Evolutionary conservation across 2,797 vertebrate species (phyloP), one percentile per base, ranked within the genome.

Genomic region (Lithobates pipiens): DNA sequence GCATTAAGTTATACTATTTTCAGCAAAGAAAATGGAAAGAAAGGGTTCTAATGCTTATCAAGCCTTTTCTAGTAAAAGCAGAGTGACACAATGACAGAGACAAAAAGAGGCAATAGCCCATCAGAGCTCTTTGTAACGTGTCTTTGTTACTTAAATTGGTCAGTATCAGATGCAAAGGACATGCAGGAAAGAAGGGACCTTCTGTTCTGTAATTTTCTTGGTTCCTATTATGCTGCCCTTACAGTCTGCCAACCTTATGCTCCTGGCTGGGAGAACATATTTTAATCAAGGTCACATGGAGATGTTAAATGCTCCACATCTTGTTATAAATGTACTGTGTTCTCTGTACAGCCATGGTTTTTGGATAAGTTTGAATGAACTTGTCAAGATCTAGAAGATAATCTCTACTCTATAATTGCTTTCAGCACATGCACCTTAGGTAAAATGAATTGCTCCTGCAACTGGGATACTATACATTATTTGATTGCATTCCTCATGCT

Each of bases 91-190:
- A 73, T 83, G 81, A 83, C 76, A 79, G 80, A 83, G 57, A 75
- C 80, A 87, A 83, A 83, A 83, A 83, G 81, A 75, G 76, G 44
- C 70, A 83, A 75, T 61, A 74, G 69, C 42, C 44, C 69, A 74
- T 83, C 57, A 78, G 61, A 69, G 34, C 54, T 72, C 80, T 86
- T 76, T 80, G 80, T 83, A 69, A 82, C 18, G 21, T 70, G 13
- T 79, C 76, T 83, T 83, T 83, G 80, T 77, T 82, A 77, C 79
- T 71, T 75, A 72, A 84, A 77, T 70, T 73, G 80, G 75, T 83
- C 70, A 69, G 76, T 87, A 87, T 83, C 61, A 78, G 85, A 86
- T 86, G 76, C 74, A 78, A 83, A 82, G 85, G 85, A 77, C 80
- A 83, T 65, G 76, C 42, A 78, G 57, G 75, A 36, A 86, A 74